Conservation (phyloP, 1,140 invertebrate species). For the Bombus polaris region DNA sequence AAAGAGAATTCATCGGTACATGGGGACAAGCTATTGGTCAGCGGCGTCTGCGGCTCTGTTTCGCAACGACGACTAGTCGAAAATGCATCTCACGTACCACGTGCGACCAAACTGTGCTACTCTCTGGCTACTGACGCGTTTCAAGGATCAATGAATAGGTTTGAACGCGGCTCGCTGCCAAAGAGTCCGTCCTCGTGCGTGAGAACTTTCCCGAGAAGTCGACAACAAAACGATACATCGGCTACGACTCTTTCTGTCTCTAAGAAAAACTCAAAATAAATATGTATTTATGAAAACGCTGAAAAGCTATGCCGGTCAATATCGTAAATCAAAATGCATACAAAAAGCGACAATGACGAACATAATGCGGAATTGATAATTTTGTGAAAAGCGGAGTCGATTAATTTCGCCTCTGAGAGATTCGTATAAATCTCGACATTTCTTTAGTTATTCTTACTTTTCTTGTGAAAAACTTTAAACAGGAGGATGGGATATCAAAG, state of each 20-base stretch:
- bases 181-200: neutral
- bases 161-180: conserved; percentile 37
- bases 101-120: conserved; percentile 48
- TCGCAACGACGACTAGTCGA: conserved; percentile 8
- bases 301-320: no score
- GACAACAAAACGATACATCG: neutral
- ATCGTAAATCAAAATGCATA: no score
- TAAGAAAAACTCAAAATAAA: no score
- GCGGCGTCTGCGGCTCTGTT: conserved; percentile 27
- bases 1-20: conserved; percentile 52
- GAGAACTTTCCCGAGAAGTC: conserved; percentile 34
- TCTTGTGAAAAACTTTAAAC: no score
- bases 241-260: neutral
- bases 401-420: no score
- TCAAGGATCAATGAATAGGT: conserved; percentile 33
- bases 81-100: conserved; percentile 61
- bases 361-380: no score
- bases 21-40: conserved; percentile 46
- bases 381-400: no score
- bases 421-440: no score
- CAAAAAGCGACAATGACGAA: no score
- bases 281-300: no score
- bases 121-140: conserved; percentile 13
- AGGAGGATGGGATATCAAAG: no score
- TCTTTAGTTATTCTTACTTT: no score